Conservation (phyloP, 2,113 vertebrate species). For the Chrysochloris asiatica region DNA sequence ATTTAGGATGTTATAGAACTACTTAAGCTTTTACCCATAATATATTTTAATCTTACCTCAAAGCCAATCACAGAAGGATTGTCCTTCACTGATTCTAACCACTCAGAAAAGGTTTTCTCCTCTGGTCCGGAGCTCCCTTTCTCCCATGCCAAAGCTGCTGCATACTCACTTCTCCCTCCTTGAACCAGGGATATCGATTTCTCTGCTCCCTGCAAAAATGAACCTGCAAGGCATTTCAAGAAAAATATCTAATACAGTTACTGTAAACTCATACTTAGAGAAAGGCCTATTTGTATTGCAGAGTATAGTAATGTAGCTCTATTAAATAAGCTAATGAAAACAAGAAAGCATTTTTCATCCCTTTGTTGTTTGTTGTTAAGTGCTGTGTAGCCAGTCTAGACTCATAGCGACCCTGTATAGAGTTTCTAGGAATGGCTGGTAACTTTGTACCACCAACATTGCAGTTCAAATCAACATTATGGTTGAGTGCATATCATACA, state of each 20-base stretch:
- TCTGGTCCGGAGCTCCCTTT: conserved; percentile 83
- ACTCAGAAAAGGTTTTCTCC: conserved; percentile 83
- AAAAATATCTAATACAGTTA: conserved; percentile 11
- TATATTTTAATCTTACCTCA: conserved; percentile 83
- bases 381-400: too few species aligned
- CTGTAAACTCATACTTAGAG: conserved; percentile 6
- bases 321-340: not conserved
- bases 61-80: conserved; percentile 90
- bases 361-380: too few species aligned
- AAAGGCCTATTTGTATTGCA: not conserved
- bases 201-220: conserved; percentile 89
- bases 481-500: too few species aligned
- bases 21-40: not conserved
- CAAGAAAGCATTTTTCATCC: not conserved
- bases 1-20: not conserved
- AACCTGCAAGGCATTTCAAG: conserved; percentile 85
- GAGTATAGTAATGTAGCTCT: not conserved
- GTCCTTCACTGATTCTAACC: conserved; percentile 91
- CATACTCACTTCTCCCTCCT: conserved; percentile 89
- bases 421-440: too few species aligned
- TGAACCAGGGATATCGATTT: conserved; percentile 89
- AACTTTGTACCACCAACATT: too few species aligned
- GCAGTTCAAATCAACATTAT: too few species aligned
- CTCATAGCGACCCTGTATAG: too few species aligned
- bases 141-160: conserved; percentile 90